Conservation (phyloP, 2,888 invertebrate genomes). For the Heliconius ethilla region DNA sequence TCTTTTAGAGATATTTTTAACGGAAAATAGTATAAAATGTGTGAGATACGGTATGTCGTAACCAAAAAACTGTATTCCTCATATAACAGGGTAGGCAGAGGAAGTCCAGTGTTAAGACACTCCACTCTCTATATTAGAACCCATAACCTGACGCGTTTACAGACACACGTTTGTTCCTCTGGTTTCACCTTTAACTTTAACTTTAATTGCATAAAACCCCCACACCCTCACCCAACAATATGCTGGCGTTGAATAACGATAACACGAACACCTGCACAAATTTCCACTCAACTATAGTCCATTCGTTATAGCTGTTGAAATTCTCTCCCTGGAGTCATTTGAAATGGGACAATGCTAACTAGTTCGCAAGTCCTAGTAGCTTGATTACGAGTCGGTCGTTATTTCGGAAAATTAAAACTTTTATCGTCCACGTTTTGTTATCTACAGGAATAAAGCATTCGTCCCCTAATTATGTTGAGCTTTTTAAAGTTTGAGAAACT, state of each 20-base stretch:
- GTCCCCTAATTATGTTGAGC: slow-evolving; percentile 26
- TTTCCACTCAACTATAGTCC: slow-evolving; percentile 27
- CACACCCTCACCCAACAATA: neutral
- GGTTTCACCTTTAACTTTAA: no score
- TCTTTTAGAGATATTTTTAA: no score
- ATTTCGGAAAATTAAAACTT: slow-evolving; percentile 45
- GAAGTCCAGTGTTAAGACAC: no score
- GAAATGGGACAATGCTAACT: slow-evolving; percentile 44
- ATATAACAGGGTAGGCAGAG: no score
- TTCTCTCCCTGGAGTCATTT: slow-evolving; percentile 42
- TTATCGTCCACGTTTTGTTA: slow-evolving; percentile 38
- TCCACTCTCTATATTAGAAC: no score
- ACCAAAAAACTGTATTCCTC: no score
- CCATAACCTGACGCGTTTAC: no score
- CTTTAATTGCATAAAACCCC: neutral
- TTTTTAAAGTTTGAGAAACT: slow-evolving; percentile 18
- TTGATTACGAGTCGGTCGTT: slow-evolving; percentile 44
- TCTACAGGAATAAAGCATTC: slow-evolving; percentile 31
- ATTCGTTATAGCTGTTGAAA: slow-evolving; percentile 42
- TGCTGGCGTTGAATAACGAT: neutral
- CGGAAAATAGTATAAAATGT: no score
- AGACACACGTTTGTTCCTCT: no score
- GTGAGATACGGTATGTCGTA: no score
- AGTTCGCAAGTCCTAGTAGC: slow-evolving; percentile 40
- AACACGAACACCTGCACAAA: slow-evolving; percentile 36